A percentile compares a stretch with the other conserved stretches of the same genome.
phyloP scores from a whole-genome alignment of 2,113 vertebrate genomes.

The Aegotheles bennettii region DNA sequence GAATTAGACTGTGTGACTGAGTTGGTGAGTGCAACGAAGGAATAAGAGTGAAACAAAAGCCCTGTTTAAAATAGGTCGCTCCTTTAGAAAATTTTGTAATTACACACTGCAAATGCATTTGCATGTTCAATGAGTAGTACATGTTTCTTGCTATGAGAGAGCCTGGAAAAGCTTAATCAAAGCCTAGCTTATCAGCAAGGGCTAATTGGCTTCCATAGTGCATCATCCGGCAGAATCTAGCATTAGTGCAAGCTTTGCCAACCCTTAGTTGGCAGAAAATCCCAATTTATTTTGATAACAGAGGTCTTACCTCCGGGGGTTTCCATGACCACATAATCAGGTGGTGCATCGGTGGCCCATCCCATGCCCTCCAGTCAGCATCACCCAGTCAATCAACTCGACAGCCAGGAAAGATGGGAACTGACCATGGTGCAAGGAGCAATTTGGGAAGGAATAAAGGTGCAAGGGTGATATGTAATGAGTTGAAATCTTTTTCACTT shows the following conservation, averaged over 20 bases:
- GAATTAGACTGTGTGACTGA: not conserved
- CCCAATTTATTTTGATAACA: constrained; percentile 74
- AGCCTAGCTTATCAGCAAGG: constrained; percentile 51
- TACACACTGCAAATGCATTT: constrained; percentile 51
- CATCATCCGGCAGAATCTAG: constrained; percentile 46
- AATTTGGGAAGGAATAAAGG: constrained; percentile 10
- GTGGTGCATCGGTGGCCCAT: constrained; percentile 55
- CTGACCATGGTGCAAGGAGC: not conserved
- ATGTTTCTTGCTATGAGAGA: not conserved
- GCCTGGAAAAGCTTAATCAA: constrained; percentile 51
- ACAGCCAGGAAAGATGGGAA: constrained; percentile 13
- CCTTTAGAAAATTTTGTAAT: constrained; percentile 40
- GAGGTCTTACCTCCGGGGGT: constrained; percentile 53
- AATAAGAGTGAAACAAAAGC: constrained; percentile 10
- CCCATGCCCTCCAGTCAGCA: constrained; percentile 55
- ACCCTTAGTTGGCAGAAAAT: constrained; percentile 73
- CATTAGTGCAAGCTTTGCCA: constrained; percentile 62
- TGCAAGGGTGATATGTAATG: not conserved
- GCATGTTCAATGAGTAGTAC: constrained; percentile 41
- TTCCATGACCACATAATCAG: constrained; percentile 74
- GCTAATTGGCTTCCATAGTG: constrained; percentile 42
- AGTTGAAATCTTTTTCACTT: not conserved
- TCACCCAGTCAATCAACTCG: constrained; percentile 59
- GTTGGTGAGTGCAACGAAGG: not conserved
- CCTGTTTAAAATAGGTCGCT: constrained; percentile 1